A percentile compares a stretch with the other conserved stretches of the same genome.
These are phyloP conservation scores for Periophthalmus modestus DNA, from an alignment of 2,113 vertebrate genomes.

Conservation along the genomic window DNA sequence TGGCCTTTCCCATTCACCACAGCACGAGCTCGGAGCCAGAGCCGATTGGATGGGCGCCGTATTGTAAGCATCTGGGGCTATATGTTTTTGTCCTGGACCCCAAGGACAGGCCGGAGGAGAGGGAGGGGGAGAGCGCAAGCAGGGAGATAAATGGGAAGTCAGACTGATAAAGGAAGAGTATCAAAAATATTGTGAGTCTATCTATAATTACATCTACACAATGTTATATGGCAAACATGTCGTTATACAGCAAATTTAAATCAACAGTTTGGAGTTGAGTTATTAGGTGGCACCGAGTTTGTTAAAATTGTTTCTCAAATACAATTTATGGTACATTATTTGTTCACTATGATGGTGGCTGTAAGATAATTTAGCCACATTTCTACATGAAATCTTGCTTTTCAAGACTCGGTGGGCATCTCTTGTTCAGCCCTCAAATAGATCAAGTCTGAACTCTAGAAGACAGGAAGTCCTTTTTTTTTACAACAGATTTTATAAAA, in stretches of 20 bases:
- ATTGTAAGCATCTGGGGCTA: conserved; percentile 46
- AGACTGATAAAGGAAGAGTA: background rate
- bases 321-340: too few species aligned
- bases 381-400: too few species aligned
- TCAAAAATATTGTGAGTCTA: background rate
- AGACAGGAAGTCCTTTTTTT: too few species aligned
- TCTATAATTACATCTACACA: conserved; percentile 19
- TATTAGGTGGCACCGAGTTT: background rate
- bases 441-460: too few species aligned
- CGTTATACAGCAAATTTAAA: too few species aligned
- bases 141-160: conserved; percentile 7
- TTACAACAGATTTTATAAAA: too few species aligned
- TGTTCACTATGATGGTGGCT: too few species aligned
- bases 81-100: conserved; percentile 13
- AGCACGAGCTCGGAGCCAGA: conserved; percentile 62
- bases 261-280: too few species aligned
- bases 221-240: background rate
- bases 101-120: conserved; percentile 17
- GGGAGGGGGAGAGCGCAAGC: background rate
- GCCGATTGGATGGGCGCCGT: conserved; percentile 62
- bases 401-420: background rate
- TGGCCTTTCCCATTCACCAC: conserved; percentile 53
- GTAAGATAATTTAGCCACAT: too few species aligned
- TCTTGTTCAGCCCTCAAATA: background rate
- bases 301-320: background rate